Base-by-base conservation (phyloP, 2,888 invertebrate genomes). In the Tridacna gigas region DNA sequence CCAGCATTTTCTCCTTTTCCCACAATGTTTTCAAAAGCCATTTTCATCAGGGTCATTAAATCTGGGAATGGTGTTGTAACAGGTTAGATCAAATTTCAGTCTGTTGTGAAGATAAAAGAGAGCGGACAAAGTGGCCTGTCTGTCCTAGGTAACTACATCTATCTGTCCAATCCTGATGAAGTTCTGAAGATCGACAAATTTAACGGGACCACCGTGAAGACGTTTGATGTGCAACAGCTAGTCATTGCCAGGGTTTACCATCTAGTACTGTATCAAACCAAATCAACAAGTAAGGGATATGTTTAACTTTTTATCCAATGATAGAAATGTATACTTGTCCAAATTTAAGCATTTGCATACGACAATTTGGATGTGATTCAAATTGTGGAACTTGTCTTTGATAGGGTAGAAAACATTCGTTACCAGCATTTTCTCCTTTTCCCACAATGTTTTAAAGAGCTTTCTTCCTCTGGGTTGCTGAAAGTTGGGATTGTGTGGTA, bases 141-240 rank as follows among this genome's bases (percentile, higher is more conserved):
- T 18, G 20, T 82, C 20, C 71, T 79, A n/a, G 63, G 60, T 12
- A 79, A 82, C 69, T 26, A 63, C 15, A 5, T 82, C 7, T 78
- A 75, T 63, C 4, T 78, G 13, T n/a, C 61, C 2, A 45, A 12
- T 9, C 37, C 65, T 7, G 45, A 69, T 13, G n/a, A 60, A 25
- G 25, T 74, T 13, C 18, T 63, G 28, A 18, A 65, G 11, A 45
- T 75, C 4, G 63, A 82, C 56, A 82, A 82, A 47, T 69, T 65
- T 28, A 63, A 78, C 0, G 82, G 82, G 11, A 37, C 51, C 20
- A 20, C 61, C 0, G 9, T 73, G 13, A 15, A 45, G 11, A 47
- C 15, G 20, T 12, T 71, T 0, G 63, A 61, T n/a, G 63, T 61
- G 26, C n/a, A 45, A 1, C 28, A 37, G 2, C 37, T 79, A 3